Evolutionary conservation across 2,113 vertebrate genomes (phyloP).

Genomic region (Rhizomys pruinosus): DNA sequence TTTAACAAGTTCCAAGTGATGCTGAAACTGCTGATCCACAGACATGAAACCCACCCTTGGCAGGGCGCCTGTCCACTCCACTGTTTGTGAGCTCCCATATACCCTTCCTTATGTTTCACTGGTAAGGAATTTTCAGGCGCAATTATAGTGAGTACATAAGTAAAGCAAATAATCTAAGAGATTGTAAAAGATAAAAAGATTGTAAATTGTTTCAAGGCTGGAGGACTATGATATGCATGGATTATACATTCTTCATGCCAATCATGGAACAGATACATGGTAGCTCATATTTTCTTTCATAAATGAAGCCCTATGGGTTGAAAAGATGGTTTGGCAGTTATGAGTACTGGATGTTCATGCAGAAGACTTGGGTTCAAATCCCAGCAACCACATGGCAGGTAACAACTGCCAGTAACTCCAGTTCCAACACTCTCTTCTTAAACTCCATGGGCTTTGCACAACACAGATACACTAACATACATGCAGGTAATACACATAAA

Average conservation of each 20-base stretch:
- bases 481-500: too few relatives aligned
- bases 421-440: too few relatives aligned
- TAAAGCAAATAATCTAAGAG: not conserved
- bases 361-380: too few relatives aligned
- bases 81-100: not conserved
- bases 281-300: not conserved
- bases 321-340: too few relatives aligned
- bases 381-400: too few relatives aligned
- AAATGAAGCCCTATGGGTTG: not conserved
- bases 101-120: not conserved
- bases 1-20: too few relatives aligned
- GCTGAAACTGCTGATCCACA: not conserved
- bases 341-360: too few relatives aligned
- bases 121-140: slow-evolving; percentile 17
- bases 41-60: not conserved
- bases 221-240: slow-evolving; percentile 13
- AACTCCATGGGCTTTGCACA: too few relatives aligned
- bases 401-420: too few relatives aligned
- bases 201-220: slow-evolving; percentile 45
- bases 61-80: not conserved
- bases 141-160: not conserved
- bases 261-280: not conserved
- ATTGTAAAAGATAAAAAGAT: slow-evolving; percentile 50
- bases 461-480: too few relatives aligned
- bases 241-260: slow-evolving; percentile 38